Evolutionary conservation across 2,888 invertebrate genomes (phyloP), one percentile per base, ranked within the genome.

Genomic region (Papilio demoleus): DNA sequence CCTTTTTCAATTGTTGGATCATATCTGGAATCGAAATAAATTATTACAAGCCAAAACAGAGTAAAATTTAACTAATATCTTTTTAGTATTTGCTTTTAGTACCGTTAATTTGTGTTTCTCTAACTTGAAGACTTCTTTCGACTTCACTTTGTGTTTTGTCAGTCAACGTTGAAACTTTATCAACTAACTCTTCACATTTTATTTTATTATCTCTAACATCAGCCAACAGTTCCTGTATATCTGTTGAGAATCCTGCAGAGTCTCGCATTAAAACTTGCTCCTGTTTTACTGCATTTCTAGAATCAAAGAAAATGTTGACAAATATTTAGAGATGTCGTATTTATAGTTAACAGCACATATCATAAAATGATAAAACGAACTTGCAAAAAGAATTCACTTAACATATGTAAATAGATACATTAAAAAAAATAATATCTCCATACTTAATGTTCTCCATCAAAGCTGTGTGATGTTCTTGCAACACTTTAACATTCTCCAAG

Each of bases 391-490:
- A n/a, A n/a, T n/a, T n/a, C n/a, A n/a, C n/a, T n/a, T n/a, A n/a
- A n/a, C n/a, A n/a, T n/a, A n/a, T n/a, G n/a, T n/a, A n/a, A n/a
- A n/a, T n/a, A 31, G 31, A 31, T 6, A 31, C 3, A 31, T 6
- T 31, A 31, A 9, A 4, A 4, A 22, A 12, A 9, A 53, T 4
- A 40, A 12, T 38, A 38, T 9, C 14, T 12, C 12, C 83, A 80
- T 73, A 92, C 93, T 87, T 94, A 1, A 94, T 88, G 81, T 94
- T 94, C 65, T 94, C 94, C 81, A 94, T 90, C 31, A 94, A 86
- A 0, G 90, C 85, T 0, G 87, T 84, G 74, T 94, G 94, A 70
- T 93, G 93, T 74, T 93, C 92, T 63, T 92, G 93, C 47, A 93
- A 75, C 9, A 88, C 81, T 70, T 73, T 87, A 19, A 90, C 75